These are phyloP conservation scores for Caenorhabditis panamensis DNA, from an alignment of 2,888 invertebrate species.

Conservation along the genomic window DNA sequence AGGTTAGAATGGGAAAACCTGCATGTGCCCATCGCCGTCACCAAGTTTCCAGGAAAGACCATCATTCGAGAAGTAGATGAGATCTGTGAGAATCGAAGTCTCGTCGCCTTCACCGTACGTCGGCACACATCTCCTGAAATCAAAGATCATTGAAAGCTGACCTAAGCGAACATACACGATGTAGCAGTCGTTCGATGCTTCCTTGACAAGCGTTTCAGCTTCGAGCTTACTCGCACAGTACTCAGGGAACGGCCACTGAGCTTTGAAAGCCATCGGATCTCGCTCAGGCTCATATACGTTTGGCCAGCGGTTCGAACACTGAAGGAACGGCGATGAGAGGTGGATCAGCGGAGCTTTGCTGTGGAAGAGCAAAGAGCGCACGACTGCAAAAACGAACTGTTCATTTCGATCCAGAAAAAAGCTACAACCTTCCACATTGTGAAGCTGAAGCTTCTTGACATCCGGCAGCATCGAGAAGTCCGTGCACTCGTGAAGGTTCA, in stretches of 20 bases:
- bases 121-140: slow-evolving; percentile 60
- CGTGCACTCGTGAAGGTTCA: slow-evolving; percentile 74
- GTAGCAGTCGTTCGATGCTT: slow-evolving; percentile 47
- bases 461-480: slow-evolving; percentile 73
- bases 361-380: slow-evolving; percentile 44
- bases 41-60: slow-evolving; percentile 68
- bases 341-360: slow-evolving; percentile 66
- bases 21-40: slow-evolving; percentile 73
- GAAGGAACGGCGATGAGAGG: slow-evolving; percentile 71
- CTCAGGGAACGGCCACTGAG: slow-evolving; percentile 68
- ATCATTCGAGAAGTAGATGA: slow-evolving; percentile 62
- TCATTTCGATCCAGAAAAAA: too few relatives aligned
- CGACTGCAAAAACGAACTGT: slow-evolving; percentile 34
- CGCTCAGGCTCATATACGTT: slow-evolving; percentile 73
- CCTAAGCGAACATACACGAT: slow-evolving; percentile 44
- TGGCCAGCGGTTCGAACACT: slow-evolving; percentile 77
- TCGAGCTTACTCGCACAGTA: slow-evolving; percentile 73
- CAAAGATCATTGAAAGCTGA: too few relatives aligned
- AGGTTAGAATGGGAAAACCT: slow-evolving; percentile 69
- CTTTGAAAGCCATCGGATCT: slow-evolving; percentile 55
- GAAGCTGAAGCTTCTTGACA: slow-evolving; percentile 49
- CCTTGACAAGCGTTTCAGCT: slow-evolving; percentile 68
- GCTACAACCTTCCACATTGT: slow-evolving; percentile 73
- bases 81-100: slow-evolving; percentile 67
- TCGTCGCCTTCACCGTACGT: slow-evolving; percentile 71